These are phyloP conservation scores for Borostomias antarcticus DNA, from an alignment of 2,797 vertebrate species.

Conservation along the genomic window DNA sequence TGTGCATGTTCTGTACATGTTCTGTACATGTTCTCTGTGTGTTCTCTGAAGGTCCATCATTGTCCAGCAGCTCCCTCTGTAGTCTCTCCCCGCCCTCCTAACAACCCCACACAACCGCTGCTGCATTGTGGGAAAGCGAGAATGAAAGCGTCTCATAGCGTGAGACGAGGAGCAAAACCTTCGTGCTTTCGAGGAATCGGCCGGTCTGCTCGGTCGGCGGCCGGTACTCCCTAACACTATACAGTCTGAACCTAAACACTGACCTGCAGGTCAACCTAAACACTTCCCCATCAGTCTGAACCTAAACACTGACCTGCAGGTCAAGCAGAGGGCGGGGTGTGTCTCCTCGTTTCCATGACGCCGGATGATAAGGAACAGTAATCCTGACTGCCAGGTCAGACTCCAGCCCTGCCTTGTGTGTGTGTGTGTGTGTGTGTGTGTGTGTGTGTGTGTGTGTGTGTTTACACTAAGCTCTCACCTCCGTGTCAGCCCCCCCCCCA, in stretches of 20 bases:
- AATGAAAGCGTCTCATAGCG: background rate
- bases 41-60: too few relatives aligned
- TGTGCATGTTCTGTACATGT: too few relatives aligned
- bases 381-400: constrained; percentile 44
- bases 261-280: constrained; percentile 1
- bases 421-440: background rate
- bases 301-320: background rate
- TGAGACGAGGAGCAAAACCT: background rate
- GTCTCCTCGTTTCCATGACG: constrained; percentile 17
- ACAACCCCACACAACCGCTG: too few relatives aligned
- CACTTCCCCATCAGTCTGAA: background rate
- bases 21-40: too few relatives aligned
- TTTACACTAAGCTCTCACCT: constrained; percentile 8
- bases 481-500: constrained; percentile 12
- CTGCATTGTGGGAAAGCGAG: background rate
- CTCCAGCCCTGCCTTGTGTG: constrained; percentile 7
- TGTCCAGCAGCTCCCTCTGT: too few relatives aligned
- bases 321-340: constrained; percentile 10
- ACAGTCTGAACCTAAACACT: background rate
- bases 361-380: constrained; percentile 41
- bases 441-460: background rate
- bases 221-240: background rate
- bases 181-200: background rate
- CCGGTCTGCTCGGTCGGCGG: background rate
- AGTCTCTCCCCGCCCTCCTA: too few relatives aligned